Base-by-base conservation (phyloP, 2,888 invertebrate species). In the Drosophila mimetica region DNA sequence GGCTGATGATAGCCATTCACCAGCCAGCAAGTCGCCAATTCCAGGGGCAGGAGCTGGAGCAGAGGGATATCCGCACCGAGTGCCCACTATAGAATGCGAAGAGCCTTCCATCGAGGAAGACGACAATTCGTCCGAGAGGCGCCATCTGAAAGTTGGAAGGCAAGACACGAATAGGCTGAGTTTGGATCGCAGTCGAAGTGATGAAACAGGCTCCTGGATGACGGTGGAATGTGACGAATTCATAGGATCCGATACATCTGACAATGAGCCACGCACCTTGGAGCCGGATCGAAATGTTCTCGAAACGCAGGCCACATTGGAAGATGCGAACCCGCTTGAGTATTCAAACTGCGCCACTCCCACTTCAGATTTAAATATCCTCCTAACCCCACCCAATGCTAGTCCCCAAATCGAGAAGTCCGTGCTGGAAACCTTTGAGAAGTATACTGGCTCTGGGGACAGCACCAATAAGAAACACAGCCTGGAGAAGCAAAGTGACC, bases 161-260 rank as follows among this genome's bases (percentile, higher is more conserved):
- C 79, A 89, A 11, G 90, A 91, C 65, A 75, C 84, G 0, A 90
- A 90, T 72, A 89, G 91, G 1, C 79, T 91, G 2, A 92, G 91
- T 51, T 79, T 91, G 51, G 92, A 92, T 72, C 93, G 94, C 3
- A 94, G 94, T 66, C 92, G 92, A 79, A 95, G 95, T 76, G 95
- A 95, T 88, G 95, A 95, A 84, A 94, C 95, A 0, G 93, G 93
- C 1, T 95, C 95, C 1, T 95, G 94, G 94, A 92, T 94, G 75
- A 94, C 95, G 0, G 93, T 94, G 2, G 95, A 95, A 79, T 94
- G 94, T 86, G 95, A 95, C 73, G 95, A 95, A 82, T 93, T 93
- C 75, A 93, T 94, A n/a, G 94, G 93, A 14, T 93, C 94, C 2
- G 95, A 94, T 77, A 92, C 94, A 6, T 94, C 95, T 8, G 95